Percentiles rank a stretch among this genome's conserved stretches.
Evolutionary conservation across 2,113 vertebrate species (phyloP).

Genomic region (Heterotilapia buettikoferi): DNA sequence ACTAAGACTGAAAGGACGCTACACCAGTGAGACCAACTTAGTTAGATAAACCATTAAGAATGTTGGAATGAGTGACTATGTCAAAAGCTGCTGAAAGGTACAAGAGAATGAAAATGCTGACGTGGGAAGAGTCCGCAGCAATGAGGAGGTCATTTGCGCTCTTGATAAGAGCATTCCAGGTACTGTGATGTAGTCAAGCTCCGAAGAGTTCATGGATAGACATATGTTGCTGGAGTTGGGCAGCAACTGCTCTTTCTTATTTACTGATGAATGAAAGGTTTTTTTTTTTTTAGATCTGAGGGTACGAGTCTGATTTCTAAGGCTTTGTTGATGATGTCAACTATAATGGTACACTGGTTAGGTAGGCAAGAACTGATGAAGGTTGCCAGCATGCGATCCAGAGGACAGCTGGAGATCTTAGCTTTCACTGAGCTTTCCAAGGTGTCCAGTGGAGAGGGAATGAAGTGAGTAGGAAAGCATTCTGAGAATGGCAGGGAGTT

Average conservation of each 20-base stretch:
- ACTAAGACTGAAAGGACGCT: not conserved
- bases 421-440: not conserved
- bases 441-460: not conserved
- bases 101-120: not conserved
- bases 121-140: not conserved
- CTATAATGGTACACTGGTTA: not conserved
- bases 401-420: not conserved
- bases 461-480: not conserved
- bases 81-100: not conserved
- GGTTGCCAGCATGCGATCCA: not conserved
- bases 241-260: not conserved
- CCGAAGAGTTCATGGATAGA: not conserved
- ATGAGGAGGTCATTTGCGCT: not conserved
- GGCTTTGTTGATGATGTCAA: not conserved
- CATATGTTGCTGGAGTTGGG: not conserved
- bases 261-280: not conserved
- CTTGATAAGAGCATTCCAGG: not conserved
- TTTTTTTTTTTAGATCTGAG: not conserved
- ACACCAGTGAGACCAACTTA: not conserved
- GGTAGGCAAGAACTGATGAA: not conserved
- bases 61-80: not conserved
- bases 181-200: not conserved
- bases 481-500: not conserved
- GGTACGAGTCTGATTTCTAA: not conserved
- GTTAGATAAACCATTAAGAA: fast-evolving